A percentile compares a stretch with the other conserved stretches of the same genome.
phyloP scores from a whole-genome alignment of 2,797 vertebrate species.

The Carcharodon carcharias region DNA sequence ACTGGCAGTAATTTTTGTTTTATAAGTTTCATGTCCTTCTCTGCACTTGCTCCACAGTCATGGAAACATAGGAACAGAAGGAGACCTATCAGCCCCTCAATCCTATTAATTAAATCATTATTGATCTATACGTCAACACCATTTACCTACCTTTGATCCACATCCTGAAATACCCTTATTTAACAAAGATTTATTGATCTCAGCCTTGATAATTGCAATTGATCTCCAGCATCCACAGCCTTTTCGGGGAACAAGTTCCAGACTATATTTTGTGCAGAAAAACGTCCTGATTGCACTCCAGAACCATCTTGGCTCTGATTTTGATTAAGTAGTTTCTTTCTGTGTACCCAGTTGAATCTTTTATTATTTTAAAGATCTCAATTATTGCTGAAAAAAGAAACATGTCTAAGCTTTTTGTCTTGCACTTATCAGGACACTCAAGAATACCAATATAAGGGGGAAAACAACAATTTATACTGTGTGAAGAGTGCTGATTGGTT shows the following conservation, averaged over 20 bases:
- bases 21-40: neutral
- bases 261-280: neutral
- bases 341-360: neutral
- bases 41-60: neutral
- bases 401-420: too few relatives aligned
- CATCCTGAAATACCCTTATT: neutral
- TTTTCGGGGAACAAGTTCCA: neutral
- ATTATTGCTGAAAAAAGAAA: too few relatives aligned
- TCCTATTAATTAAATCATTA: neutral
- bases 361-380: neutral
- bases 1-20: neutral
- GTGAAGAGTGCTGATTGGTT: too few relatives aligned
- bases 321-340: neutral
- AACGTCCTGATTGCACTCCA: neutral
- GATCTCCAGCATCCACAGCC: neutral
- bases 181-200: neutral
- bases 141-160: neutral
- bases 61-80: neutral
- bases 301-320: neutral
- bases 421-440: too few relatives aligned
- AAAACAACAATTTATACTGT: too few relatives aligned
- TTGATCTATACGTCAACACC: neutral
- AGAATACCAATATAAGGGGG: too few relatives aligned
- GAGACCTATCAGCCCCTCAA: neutral
- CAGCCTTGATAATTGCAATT: neutral